These are phyloP conservation scores for Danionella cerebrum DNA, from an alignment of 2,113 vertebrate species.

Conservation along the genomic window DNA sequence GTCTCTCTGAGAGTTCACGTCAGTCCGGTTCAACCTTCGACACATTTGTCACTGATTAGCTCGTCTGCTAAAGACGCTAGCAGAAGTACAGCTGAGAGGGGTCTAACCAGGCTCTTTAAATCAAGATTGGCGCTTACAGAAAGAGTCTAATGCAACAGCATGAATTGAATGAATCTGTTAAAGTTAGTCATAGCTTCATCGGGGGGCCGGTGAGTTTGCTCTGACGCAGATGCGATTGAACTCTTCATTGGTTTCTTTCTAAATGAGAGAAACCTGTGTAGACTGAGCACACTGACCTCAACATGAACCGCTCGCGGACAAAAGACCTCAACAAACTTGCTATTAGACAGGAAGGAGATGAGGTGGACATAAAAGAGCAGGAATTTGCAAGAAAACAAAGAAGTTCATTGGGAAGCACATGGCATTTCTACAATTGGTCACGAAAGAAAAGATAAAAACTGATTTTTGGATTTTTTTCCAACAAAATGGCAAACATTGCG, in stretches of 20 bases:
- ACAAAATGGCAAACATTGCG: too few relatives aligned
- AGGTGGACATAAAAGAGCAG: background rate
- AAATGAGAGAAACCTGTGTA: background rate
- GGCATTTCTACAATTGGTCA: background rate
- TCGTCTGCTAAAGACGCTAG: background rate
- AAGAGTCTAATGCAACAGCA: background rate
- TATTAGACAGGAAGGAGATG: background rate
- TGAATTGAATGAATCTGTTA: background rate
- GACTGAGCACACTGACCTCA: slow-evolving; percentile 11
- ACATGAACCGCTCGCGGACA: slow-evolving; percentile 25
- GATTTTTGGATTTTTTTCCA: too few relatives aligned
- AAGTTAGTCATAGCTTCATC: slow-evolving; percentile 2
- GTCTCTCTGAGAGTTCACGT: background rate
- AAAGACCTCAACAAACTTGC: background rate
- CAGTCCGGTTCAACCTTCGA: background rate
- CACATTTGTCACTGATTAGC: background rate
- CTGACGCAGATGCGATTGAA: slow-evolving; percentile 4
- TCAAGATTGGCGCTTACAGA: slow-evolving; percentile 7
- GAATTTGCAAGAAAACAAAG: background rate
- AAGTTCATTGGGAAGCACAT: too few relatives aligned
- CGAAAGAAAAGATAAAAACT: too few relatives aligned
- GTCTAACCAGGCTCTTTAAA: slow-evolving; percentile 3
- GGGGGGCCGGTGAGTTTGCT: background rate
- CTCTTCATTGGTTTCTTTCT: background rate
- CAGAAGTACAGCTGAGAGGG: background rate